Evolutionary conservation across 2,113 vertebrate species (phyloP).

Genomic region (Leptobrachium leishanense): DNA sequence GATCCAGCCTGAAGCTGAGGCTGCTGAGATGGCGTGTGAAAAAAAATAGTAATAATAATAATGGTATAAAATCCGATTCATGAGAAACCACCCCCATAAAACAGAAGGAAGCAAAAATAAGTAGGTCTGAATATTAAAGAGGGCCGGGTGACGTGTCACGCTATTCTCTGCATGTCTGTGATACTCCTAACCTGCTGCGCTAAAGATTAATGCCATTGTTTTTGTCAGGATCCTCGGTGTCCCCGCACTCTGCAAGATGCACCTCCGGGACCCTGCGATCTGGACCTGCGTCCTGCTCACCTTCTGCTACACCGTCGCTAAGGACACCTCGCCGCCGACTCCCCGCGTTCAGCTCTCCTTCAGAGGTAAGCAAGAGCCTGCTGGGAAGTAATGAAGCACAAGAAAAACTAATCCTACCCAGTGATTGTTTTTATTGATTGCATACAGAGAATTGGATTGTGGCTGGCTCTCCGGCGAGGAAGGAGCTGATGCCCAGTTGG

Average conservation of each 20-base stretch:
- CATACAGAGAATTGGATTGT: background rate
- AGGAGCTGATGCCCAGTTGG: constrained; percentile 3
- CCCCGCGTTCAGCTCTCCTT: constrained; percentile 42
- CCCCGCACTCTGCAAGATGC: constrained; percentile 17
- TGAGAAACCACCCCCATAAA: background rate
- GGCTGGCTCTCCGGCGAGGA: background rate
- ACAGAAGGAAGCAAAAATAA: background rate
- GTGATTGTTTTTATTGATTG: background rate
- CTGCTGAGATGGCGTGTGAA: background rate
- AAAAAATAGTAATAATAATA: background rate
- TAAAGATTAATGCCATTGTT: background rate
- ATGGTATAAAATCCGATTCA: background rate
- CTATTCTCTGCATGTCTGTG: background rate
- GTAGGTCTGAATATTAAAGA: background rate
- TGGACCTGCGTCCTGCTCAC: constrained; percentile 24
- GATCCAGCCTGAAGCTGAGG: background rate
- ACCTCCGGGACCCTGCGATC: constrained; percentile 8
- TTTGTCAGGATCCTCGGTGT: constrained; percentile 6
- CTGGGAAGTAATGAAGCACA: too few species aligned
- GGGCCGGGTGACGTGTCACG: background rate
- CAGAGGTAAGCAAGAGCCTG: constrained; percentile 19
- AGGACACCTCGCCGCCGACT: constrained; percentile 1
- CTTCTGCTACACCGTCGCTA: constrained; percentile 6
- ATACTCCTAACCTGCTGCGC: background rate
- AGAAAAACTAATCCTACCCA: background rate